Evolutionary conservation across 1,140 invertebrate species (phyloP).

Genomic region (Hyles euphorbiae): DNA sequence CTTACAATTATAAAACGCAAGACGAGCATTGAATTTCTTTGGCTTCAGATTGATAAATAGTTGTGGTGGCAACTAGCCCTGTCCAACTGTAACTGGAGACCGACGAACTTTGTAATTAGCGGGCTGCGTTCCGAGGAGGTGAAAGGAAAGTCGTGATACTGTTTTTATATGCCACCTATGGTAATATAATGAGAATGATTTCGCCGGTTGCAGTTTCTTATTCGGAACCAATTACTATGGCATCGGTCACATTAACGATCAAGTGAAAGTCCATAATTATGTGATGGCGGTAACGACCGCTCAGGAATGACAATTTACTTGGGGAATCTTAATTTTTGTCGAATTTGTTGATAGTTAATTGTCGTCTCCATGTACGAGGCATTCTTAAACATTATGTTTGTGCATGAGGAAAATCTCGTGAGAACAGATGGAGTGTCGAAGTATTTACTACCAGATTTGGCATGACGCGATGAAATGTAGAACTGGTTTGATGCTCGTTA

Average conservation of each 20-base stretch:
- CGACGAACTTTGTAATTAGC: constrained; percentile 52
- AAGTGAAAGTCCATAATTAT: constrained; percentile 61
- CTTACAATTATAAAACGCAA: not conserved
- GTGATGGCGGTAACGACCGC: constrained; percentile 23
- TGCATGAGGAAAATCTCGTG: constrained; percentile 31
- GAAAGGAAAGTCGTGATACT: constrained; percentile 52
- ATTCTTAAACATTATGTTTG: constrained; percentile 1
- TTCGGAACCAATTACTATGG: constrained; percentile 49
- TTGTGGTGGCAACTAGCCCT: constrained; percentile 22
- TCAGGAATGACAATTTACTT: constrained; percentile 3
- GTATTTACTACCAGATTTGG: constrained; percentile 67
- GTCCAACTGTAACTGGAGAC: constrained; percentile 38
- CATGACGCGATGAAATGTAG: constrained; percentile 59
- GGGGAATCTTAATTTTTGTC: constrained; percentile 24
- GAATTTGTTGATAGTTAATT: constrained; percentile 6
- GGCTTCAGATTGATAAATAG: constrained; percentile 10
- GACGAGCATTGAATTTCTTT: no score
- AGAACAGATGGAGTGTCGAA: constrained; percentile 49
- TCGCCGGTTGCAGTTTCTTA: constrained; percentile 37
- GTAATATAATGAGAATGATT: constrained; percentile 57
- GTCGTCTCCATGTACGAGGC: no score
- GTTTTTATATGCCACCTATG: constrained; percentile 36
- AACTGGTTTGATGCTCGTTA: constrained; percentile 69
- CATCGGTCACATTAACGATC: constrained; percentile 42
- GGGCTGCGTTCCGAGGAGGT: constrained; percentile 51